These are phyloP conservation scores for Manacus vitellinus DNA, from an alignment of 2,113 vertebrate species.

Conservation along the genomic window DNA sequence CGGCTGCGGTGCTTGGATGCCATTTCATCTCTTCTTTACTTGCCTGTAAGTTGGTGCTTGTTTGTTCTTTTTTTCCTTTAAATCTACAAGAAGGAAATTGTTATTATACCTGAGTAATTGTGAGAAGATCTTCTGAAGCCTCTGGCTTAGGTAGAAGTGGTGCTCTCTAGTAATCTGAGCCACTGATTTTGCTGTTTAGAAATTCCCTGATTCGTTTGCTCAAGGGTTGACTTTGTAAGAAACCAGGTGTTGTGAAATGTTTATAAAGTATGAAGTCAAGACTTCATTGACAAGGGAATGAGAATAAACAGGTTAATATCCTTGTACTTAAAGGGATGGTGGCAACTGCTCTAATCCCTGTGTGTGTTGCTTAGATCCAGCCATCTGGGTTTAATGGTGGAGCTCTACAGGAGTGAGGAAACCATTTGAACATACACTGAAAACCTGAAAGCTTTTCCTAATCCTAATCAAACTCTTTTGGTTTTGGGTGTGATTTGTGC, in stretches of 20 bases:
- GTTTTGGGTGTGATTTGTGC: rapidly evolving
- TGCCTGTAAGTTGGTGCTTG: slow-evolving; percentile 78
- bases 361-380: background rate
- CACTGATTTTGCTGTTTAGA: background rate
- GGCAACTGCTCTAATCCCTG: background rate
- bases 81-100: background rate
- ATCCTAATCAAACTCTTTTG: background rate
- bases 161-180: background rate
- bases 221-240: background rate
- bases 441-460: background rate
- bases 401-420: background rate
- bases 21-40: slow-evolving; percentile 83
- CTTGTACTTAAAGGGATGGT: background rate
- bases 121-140: background rate
- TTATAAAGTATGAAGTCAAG: background rate
- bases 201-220: background rate
- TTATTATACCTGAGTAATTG: background rate
- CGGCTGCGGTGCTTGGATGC: slow-evolving; percentile 90
- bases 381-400: background rate
- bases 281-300: background rate
- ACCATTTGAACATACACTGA: background rate
- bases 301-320: background rate
- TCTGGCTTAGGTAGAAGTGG: background rate
- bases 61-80: background rate
- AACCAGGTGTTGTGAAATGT: background rate